A percentile compares a stretch with the other conserved stretches of the same genome.
These are phyloP conservation scores for Apamea anceps DNA, from an alignment of 2,888 invertebrate genomes.

Conservation along the genomic window DNA sequence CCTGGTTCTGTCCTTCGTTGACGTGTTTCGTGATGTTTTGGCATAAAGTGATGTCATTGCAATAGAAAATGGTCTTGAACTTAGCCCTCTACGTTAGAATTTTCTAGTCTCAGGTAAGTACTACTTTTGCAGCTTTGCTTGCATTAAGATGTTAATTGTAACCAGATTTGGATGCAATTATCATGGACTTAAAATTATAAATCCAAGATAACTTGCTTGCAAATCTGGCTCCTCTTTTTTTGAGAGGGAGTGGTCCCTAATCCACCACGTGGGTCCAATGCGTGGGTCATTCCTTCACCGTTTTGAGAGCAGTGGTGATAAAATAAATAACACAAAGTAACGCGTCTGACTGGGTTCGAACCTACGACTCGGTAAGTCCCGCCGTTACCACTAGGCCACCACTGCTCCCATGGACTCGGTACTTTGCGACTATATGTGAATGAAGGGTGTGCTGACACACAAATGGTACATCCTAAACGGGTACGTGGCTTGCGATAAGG, in stretches of 20 bases:
- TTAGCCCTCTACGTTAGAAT: background rate
- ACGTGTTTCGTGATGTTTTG: background rate
- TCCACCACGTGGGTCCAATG: too few relatives aligned
- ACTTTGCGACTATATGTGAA: background rate
- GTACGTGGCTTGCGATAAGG: background rate
- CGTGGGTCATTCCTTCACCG: too few relatives aligned
- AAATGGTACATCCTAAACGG: background rate
- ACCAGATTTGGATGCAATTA: background rate
- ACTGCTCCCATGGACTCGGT: too few relatives aligned
- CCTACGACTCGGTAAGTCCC: too few relatives aligned
- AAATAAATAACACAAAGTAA: too few relatives aligned
- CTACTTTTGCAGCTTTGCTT: background rate
- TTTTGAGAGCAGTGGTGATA: too few relatives aligned
- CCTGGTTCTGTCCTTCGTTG: conserved; percentile 24
- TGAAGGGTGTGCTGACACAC: background rate
- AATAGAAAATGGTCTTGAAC: conserved; percentile 31
- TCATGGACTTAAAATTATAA: too few relatives aligned
- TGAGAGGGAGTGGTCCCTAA: too few relatives aligned
- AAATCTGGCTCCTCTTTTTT: too few relatives aligned
- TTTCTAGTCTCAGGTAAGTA: background rate
- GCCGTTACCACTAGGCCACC: background rate
- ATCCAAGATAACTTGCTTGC: too few relatives aligned
- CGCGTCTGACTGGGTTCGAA: too few relatives aligned
- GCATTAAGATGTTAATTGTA: background rate
- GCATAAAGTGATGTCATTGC: conserved; percentile 19